These are phyloP conservation scores for Bradypodion ventrale DNA, from an alignment of 2,797 vertebrate species.

Conservation along the genomic window DNA sequence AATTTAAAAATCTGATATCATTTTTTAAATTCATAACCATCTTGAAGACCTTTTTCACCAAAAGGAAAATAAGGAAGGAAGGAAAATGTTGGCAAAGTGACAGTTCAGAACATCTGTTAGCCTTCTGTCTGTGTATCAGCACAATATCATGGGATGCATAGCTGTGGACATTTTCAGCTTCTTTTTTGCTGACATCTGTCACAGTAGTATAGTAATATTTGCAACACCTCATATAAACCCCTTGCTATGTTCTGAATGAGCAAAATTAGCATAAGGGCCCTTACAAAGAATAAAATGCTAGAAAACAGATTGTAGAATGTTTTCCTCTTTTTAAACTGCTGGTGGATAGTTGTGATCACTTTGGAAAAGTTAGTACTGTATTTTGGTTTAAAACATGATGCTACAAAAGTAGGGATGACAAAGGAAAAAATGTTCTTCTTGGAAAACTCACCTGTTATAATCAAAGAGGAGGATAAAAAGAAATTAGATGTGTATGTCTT, in stretches of 20 bases:
- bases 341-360: slow-evolving; percentile 63
- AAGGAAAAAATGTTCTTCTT: slow-evolving; percentile 60
- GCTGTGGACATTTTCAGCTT: slow-evolving; percentile 88
- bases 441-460: slow-evolving; percentile 57
- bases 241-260: slow-evolving; percentile 81
- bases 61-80: no score
- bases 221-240: slow-evolving; percentile 81
- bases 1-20: no score
- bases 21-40: slow-evolving; percentile 3
- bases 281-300: slow-evolving; percentile 57
- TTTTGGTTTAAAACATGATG: slow-evolving; percentile 60
- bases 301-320: slow-evolving; percentile 53
- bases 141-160: slow-evolving; percentile 82
- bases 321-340: slow-evolving; percentile 59
- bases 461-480: slow-evolving; percentile 65
- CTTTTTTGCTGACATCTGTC: slow-evolving; percentile 91
- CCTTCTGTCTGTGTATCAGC: slow-evolving; percentile 78
- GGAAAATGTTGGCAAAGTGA: slow-evolving; percentile 80
- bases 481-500: no score
- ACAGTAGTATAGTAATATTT: slow-evolving; percentile 82
- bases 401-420: slow-evolving; percentile 61
- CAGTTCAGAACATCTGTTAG: slow-evolving; percentile 88
- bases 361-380: slow-evolving; percentile 63
- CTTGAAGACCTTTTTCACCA: neutral
- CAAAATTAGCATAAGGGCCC: slow-evolving; percentile 77